A percentile compares a stretch with the other conserved stretches of the same genome.
These are phyloP conservation scores for Aphelocoma coerulescens DNA, from an alignment of 2,113 vertebrate species.

Conservation along the genomic window DNA sequence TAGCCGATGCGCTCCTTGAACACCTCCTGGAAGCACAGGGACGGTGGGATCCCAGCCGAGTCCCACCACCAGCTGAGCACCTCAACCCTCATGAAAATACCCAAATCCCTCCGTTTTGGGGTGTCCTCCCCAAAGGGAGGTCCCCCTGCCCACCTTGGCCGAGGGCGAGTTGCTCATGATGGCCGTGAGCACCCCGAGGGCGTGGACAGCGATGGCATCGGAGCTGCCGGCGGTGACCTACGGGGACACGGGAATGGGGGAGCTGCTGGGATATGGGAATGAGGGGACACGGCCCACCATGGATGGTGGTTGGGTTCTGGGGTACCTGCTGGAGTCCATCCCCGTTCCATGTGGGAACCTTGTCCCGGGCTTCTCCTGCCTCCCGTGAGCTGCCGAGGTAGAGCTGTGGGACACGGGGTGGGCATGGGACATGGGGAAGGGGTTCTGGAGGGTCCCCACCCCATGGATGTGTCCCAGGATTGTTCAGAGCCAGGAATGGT, in stretches of 20 bases:
- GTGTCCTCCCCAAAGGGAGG: not conserved
- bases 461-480: not conserved
- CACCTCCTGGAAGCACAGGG: slow-evolving; percentile 80
- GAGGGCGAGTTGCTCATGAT: slow-evolving; percentile 93
- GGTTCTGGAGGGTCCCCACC: not conserved
- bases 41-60: not conserved
- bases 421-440: not conserved
- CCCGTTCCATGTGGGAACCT: slow-evolving; percentile 63
- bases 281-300: not conserved
- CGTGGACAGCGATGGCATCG: slow-evolving; percentile 89
- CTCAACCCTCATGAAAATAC: accelerated
- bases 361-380: slow-evolving; percentile 70
- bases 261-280: accelerated
- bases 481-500: accelerated
- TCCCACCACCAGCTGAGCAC: not conserved
- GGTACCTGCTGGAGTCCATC: slow-evolving; percentile 24
- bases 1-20: slow-evolving; percentile 98
- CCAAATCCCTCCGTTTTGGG: not conserved
- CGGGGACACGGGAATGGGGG: accelerated
- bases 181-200: slow-evolving; percentile 87
- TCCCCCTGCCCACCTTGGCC: slow-evolving; percentile 82
- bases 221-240: slow-evolving; percentile 80
- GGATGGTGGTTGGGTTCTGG: accelerated
- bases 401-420: slow-evolving; percentile 77
- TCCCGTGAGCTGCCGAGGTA: slow-evolving; percentile 83